Conservation (phyloP, 2,888 invertebrate species). For the Callinectes sapidus region DNA sequence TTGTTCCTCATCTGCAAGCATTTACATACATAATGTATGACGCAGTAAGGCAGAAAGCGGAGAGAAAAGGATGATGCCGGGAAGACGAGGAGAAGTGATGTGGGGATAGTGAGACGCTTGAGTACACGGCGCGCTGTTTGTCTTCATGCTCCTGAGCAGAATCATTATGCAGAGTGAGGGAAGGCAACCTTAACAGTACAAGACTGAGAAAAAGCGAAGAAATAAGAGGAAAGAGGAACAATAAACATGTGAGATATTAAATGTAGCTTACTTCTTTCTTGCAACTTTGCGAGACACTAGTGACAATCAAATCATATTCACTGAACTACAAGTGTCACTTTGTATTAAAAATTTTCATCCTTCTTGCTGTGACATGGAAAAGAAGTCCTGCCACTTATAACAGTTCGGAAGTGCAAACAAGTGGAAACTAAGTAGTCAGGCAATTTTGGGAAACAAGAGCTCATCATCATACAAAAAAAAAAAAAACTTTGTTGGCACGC, state of each 20-base stretch:
- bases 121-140: neutral
- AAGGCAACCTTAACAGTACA: neutral
- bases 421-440: too few species aligned
- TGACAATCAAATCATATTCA: too few species aligned
- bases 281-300: too few species aligned
- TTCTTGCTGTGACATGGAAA: neutral
- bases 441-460: too few species aligned
- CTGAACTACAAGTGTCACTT: neutral
- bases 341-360: neutral
- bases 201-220: neutral
- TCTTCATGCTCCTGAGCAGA: neutral
- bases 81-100: neutral
- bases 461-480: too few species aligned
- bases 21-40: conserved; percentile 21
- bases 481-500: too few species aligned
- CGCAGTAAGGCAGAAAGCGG: neutral
- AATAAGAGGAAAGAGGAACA: neutral
- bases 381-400: too few species aligned
- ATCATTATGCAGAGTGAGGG: neutral
- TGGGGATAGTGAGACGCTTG: neutral
- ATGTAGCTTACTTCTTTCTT: neutral
- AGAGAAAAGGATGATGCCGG: conserved; percentile 19
- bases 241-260: neutral
- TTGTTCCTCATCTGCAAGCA: conserved; percentile 9
- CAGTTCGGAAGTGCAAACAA: too few species aligned